Evolutionary conservation across 1,140 invertebrate species (phyloP).

Genomic region (Pectinophora gossypiella): DNA sequence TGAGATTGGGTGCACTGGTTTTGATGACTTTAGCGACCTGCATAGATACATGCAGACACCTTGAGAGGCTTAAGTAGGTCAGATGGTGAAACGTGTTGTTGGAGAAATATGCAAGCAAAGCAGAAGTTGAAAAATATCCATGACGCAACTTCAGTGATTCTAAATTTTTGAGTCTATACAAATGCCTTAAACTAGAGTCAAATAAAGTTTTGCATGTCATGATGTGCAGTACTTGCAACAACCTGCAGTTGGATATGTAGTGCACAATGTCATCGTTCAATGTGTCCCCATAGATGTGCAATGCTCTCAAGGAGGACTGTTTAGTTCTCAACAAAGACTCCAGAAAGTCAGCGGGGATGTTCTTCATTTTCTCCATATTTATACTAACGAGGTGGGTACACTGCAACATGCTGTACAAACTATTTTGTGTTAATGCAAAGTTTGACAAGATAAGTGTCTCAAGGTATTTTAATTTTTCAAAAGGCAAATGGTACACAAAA

Average conservation of each 20-base stretch:
- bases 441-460: constrained; percentile 70
- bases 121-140: constrained; percentile 70
- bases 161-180: constrained; percentile 64
- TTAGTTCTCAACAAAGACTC: constrained; percentile 64
- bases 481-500: constrained; percentile 69
- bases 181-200: constrained; percentile 68
- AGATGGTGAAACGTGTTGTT: constrained; percentile 67
- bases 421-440: constrained; percentile 66
- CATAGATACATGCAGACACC: constrained; percentile 69
- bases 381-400: constrained; percentile 68
- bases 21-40: constrained; percentile 68
- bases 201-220: constrained; percentile 74
- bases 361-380: constrained; percentile 76
- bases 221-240: constrained; percentile 64
- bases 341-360: constrained; percentile 69
- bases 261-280: constrained; percentile 70
- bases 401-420: constrained; percentile 67
- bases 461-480: constrained; percentile 64
- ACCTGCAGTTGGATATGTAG: constrained; percentile 65
- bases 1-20: constrained; percentile 66
- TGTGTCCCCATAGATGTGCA: constrained; percentile 72
- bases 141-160: constrained; percentile 70
- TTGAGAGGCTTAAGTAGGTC: constrained; percentile 69
- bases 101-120: constrained; percentile 68
- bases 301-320: constrained; percentile 54